Evolutionary conservation across 2,797 vertebrate species (phyloP).

Genomic region (Galagoides demidoff): DNA sequence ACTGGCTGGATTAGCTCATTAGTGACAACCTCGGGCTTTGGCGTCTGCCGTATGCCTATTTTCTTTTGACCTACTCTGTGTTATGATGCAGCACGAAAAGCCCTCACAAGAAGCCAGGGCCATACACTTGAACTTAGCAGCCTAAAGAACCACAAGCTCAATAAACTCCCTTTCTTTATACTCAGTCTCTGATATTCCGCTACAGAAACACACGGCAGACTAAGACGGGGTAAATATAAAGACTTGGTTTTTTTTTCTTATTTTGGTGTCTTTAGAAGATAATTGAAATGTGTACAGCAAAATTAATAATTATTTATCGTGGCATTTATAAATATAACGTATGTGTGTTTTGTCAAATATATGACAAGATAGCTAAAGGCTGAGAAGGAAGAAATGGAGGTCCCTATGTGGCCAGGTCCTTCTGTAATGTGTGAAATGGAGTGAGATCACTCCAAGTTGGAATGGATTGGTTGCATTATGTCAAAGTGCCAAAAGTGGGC

Average conservation of each 20-base stretch:
- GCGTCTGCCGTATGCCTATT: not conserved
- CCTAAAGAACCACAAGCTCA: not conserved
- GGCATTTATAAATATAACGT: not conserved
- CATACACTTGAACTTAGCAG: not conserved
- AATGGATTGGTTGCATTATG: not conserved
- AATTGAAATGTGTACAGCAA: not conserved
- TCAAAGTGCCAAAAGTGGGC: not conserved
- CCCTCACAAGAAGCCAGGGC: not conserved
- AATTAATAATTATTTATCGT: not conserved
- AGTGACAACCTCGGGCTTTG: not conserved
- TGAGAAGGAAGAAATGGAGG: not conserved
- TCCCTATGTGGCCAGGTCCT: not conserved
- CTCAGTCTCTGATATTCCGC: not conserved
- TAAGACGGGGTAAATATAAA: not conserved
- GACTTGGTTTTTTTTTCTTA: not conserved
- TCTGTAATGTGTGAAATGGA: not conserved
- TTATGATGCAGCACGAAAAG: not conserved
- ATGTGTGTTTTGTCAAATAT: not conserved
- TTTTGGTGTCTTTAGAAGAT: not conserved
- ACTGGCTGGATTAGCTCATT: not conserved
- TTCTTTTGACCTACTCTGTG: not conserved
- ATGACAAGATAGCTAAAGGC: not conserved
- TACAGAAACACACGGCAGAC: not conserved
- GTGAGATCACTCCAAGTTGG: not conserved
- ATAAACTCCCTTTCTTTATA: not conserved